Conservation (phyloP, 2,888 invertebrate genomes). For the Mythimna loreyi region DNA sequence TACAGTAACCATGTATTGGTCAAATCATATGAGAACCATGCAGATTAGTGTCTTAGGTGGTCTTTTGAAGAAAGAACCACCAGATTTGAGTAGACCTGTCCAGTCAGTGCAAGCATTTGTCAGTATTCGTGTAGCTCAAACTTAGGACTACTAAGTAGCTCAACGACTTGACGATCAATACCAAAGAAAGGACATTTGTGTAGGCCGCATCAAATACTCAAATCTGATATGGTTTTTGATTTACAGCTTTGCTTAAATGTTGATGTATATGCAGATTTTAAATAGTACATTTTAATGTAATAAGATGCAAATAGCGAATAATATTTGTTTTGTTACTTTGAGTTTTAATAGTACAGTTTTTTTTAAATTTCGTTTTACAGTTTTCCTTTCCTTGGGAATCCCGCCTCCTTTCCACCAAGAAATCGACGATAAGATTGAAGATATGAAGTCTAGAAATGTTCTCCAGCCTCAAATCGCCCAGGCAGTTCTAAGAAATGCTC, state of each 20-base stretch:
- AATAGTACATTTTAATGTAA: neutral
- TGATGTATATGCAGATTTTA: neutral
- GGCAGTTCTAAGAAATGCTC: constrained; percentile 34
- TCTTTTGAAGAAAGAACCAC: no score
- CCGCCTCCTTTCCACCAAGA: constrained; percentile 17
- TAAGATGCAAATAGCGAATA: neutral
- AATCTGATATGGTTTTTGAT: constrained; percentile 24
- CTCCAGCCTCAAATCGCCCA: constrained; percentile 1
- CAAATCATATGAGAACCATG: no score
- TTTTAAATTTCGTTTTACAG: constrained; percentile 41
- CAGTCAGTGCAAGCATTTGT: no score
- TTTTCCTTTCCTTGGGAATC: constrained; percentile 10
- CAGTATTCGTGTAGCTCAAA: no score
- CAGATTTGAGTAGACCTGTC: no score
- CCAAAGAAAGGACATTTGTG: no score
- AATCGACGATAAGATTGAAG: constrained; percentile 19
- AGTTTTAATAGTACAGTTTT: neutral
- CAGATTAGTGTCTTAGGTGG: no score
- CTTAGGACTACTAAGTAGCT: no score
- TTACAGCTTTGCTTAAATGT: constrained; percentile 9
- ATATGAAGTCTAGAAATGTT: constrained; percentile 25
- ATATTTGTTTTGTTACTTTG: neutral
- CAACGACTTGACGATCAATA: no score
- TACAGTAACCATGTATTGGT: no score
- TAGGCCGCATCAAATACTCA: no score